phyloP scores from a whole-genome alignment of 2,113 vertebrate genomes.

The Erythrolamprus reginae region DNA sequence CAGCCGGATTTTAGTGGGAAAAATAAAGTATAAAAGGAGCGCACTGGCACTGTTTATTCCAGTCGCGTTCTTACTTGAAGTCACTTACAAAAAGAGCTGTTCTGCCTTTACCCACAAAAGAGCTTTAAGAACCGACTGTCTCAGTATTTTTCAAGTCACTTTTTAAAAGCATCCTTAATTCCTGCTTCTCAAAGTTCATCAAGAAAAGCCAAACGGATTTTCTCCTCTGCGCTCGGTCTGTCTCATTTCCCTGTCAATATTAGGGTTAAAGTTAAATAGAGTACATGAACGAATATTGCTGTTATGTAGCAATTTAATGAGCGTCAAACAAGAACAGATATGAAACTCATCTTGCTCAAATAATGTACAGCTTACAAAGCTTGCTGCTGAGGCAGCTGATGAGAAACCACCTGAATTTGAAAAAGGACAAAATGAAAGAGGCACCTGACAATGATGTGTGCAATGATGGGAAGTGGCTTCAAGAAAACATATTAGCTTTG shows the following conservation, averaged over 20 bases:
- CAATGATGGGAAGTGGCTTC: neutral
- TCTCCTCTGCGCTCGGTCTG: constrained; percentile 28
- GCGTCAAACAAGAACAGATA: constrained; percentile 36
- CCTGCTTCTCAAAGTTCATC: constrained; percentile 33
- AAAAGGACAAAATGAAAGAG: neutral
- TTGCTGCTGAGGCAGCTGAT: constrained; percentile 40
- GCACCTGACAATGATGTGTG: fast-evolving
- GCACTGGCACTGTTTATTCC: no score
- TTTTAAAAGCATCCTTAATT: constrained; percentile 27
- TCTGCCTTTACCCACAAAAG: no score
- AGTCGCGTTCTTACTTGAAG: no score
- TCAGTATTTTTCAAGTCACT: no score
- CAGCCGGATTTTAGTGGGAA: no score
- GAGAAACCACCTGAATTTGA: neutral
- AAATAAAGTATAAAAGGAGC: no score
- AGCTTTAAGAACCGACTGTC: no score
- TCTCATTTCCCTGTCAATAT: constrained; percentile 10
- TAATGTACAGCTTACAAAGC: constrained; percentile 29
- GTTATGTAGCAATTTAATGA: constrained; percentile 58
- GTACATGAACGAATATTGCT: constrained; percentile 47
- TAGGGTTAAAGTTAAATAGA: constrained; percentile 31
- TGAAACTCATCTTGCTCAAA: constrained; percentile 43
- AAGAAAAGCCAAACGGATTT: constrained; percentile 45
- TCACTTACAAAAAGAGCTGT: no score
- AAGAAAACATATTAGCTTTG: neutral